A percentile compares a stretch with the other conserved stretches of the same genome.
Conservation (phyloP, 2,888 invertebrate species). For the Netelia fuscicornis region DNA sequence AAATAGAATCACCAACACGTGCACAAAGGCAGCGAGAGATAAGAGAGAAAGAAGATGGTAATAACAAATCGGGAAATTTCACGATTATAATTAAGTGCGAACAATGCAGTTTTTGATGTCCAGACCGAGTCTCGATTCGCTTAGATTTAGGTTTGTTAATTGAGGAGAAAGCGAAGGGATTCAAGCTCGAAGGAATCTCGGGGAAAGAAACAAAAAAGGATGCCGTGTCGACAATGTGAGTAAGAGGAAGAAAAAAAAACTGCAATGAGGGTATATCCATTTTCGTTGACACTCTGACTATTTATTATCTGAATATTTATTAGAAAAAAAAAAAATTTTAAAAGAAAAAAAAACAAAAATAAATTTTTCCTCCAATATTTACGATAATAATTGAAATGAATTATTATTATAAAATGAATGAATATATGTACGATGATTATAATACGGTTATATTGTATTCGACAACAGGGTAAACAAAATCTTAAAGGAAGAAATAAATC, state of each 20-base stretch:
- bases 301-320: conserved; percentile 72
- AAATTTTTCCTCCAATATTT: conserved; percentile 54
- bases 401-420: conserved; percentile 74
- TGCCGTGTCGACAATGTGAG: background rate
- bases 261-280: conserved; percentile 61
- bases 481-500: conserved; percentile 41
- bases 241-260: background rate
- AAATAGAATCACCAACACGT: conserved; percentile 44
- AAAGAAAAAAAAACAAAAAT: background rate
- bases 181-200: conserved; percentile 33
- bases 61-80: background rate
- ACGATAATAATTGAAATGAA: conserved; percentile 66
- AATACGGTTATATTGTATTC: conserved; percentile 81
- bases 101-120: background rate
- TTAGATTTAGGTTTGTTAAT: conserved; percentile 52
- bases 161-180: conserved; percentile 21
- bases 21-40: conserved; percentile 11
- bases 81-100: conserved; percentile 7
- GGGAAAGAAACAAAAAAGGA: conserved; percentile 26
- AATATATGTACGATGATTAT: conserved; percentile 77
- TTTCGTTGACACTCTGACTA: conserved; percentile 71
- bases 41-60: background rate
- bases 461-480: conserved; percentile 83
- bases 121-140: conserved; percentile 36
- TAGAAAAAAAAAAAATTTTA: conserved; percentile 34